Conservation (phyloP, 2,113 vertebrate species). For the Tympanuchus pallidicinctus region DNA sequence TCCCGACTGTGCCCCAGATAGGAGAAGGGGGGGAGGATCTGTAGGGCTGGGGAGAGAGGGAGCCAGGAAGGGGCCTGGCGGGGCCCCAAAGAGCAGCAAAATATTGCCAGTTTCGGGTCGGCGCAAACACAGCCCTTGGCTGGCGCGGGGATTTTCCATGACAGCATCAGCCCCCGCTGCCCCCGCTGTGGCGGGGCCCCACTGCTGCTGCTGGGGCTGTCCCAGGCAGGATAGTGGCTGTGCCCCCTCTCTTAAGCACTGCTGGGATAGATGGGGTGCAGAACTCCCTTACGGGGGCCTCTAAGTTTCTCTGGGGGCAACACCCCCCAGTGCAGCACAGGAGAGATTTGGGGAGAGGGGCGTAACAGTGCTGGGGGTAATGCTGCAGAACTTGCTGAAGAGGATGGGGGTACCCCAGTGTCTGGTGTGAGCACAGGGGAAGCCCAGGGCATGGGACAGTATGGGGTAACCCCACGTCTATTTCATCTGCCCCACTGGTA, state of each 20-base stretch:
- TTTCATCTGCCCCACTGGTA: not conserved
- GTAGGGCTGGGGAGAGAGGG: not conserved
- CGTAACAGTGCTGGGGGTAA: not conserved
- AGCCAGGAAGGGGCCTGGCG: not conserved
- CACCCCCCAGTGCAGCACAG: not conserved
- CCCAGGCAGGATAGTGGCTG: not conserved
- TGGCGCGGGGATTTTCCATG: constrained; percentile 78
- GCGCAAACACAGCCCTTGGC: constrained; percentile 79
- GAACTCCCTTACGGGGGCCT: not conserved
- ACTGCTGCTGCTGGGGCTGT: not conserved
- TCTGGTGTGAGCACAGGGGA: not conserved
- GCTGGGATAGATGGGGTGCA: not conserved
- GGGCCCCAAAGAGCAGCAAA: not conserved
- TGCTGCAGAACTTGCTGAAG: not conserved
- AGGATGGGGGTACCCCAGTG: not conserved
- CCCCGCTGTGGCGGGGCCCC: not conserved
- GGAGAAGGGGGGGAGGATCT: not conserved
- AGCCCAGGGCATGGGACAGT: not conserved
- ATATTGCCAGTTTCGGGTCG: constrained; percentile 68
- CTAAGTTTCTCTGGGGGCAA: not conserved
- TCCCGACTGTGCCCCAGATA: not conserved
- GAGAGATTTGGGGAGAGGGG: not conserved
- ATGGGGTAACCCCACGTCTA: not conserved
- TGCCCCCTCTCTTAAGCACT: not conserved
- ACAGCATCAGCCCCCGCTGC: constrained; percentile 62